These are phyloP conservation scores for Cyprinus carpio DNA, from an alignment of 2,113 vertebrate species.

Conservation along the genomic window DNA sequence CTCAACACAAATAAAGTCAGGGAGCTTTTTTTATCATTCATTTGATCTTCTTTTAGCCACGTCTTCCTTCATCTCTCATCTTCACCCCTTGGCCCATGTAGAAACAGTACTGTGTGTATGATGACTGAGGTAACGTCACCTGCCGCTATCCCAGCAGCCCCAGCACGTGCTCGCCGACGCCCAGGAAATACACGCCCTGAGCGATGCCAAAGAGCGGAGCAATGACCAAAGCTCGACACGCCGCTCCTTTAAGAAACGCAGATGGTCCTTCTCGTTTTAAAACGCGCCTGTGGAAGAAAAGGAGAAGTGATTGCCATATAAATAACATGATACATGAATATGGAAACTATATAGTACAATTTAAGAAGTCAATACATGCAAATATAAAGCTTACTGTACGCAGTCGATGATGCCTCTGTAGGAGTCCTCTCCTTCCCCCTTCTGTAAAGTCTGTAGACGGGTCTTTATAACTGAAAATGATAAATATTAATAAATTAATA, in stretches of 20 bases:
- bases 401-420: conserved; percentile 79
- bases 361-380: not conserved
- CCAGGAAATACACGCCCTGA: conserved; percentile 95
- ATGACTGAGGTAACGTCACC: not conserved
- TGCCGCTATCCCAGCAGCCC: conserved; percentile 74
- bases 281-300: conserved; percentile 81
- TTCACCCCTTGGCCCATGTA: not conserved
- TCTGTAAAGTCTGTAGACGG: conserved; percentile 79
- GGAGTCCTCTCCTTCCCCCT: conserved; percentile 78
- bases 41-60: too few relatives aligned
- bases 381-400: conserved; percentile 66
- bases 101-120: conserved; percentile 40
- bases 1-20: not conserved
- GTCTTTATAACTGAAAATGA: conserved; percentile 78
- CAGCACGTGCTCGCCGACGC: conserved; percentile 86
- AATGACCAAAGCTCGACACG: conserved; percentile 96
- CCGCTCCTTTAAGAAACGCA: conserved; percentile 93
- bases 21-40: not conserved
- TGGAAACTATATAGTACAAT: not conserved
- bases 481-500: not conserved
- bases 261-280: conserved; percentile 86
- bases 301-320: not conserved
- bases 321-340: not conserved
- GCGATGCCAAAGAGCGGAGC: conserved; percentile 97
- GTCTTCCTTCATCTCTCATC: not conserved